Base-by-base conservation (phyloP, 1,140 invertebrate species). In the Aphidius ervi region DNA sequence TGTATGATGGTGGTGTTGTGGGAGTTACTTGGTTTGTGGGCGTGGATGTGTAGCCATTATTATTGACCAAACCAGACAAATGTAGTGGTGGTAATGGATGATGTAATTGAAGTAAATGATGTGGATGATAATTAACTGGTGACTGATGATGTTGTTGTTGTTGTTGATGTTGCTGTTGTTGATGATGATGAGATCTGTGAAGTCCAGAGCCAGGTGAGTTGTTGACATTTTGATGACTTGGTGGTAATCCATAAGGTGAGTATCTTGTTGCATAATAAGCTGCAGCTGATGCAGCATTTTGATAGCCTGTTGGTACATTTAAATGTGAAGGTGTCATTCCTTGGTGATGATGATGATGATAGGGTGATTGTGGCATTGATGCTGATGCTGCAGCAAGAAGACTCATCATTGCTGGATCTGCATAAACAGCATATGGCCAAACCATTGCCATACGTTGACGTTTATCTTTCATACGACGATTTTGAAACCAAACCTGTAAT, bases 391-490 rank as follows among this genome's bases (percentile, higher is more conserved):
- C 93, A 1, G 96, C 82, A 6, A 97, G 83, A n/a, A 92, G 92
- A 0, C 94, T 93, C 1, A 94, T 93, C 62, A 98, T 86, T 1
- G 92, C 86, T 5, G 94, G 94, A 70, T 98, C 95, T 4, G 91
- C 88, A 80, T 96, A 97, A 39, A 97, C 92, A 0, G 92, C 90
- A 74, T 97, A 95, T 0, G 96, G 95, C 95, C 95, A 98, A 0
- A 92, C 87, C 54, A 98, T 85, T 0, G 95, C 92, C 77, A 97
- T 89, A 7, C 94, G 79, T 74, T 99, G 95, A 0, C 96, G 84
- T 70, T 98, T 99, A 80, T 98, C 95, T 74, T 99, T 99, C 97
- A 99, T 99, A n/a, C 97, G 84, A 9, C 97, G 85, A 71, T 99
- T 99, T 85, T 99, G 97, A 74, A 99, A 99, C 97, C 97, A 99